A percentile compares a stretch with the other conserved stretches of the same genome.
Conservation (phyloP, 2,888 invertebrate genomes). For the Watsonalla cultraria region DNA sequence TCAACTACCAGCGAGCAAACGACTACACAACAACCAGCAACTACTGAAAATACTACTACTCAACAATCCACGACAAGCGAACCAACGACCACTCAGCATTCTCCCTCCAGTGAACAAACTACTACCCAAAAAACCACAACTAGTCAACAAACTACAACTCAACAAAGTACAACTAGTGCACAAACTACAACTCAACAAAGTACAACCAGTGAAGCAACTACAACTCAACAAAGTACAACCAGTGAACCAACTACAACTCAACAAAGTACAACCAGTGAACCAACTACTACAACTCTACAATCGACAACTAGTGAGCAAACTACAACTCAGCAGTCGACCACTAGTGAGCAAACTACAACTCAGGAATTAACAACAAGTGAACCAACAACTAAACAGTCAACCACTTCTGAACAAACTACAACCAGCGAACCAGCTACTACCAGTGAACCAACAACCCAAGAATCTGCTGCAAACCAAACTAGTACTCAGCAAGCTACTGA, state of each 20-base stretch:
- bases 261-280: slow-evolving; percentile 12
- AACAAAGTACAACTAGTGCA: slow-evolving; percentile 20
- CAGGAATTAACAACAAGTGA: slow-evolving; percentile 18
- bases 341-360: slow-evolving; percentile 13
- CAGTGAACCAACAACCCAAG: slow-evolving; percentile 17
- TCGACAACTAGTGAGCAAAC: slow-evolving; percentile 26
- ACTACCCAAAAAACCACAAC: slow-evolving; percentile 22
- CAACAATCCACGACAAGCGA: slow-evolving; percentile 10
- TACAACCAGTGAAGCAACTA: slow-evolving; percentile 24
- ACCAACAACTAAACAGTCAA: slow-evolving; percentile 14
- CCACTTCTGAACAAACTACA: slow-evolving; percentile 23
- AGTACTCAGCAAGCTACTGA: slow-evolving; percentile 20
- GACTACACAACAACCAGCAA: slow-evolving; percentile 22
- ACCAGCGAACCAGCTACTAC: slow-evolving; percentile 25
- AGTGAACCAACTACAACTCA: slow-evolving; percentile 19
- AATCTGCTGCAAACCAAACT: slow-evolving; percentile 17
- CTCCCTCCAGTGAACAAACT: slow-evolving; percentile 8
- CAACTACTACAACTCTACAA: slow-evolving; percentile 17
- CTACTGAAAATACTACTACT: slow-evolving; percentile 19
- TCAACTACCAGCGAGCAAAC: slow-evolving; percentile 23
- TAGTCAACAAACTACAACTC: slow-evolving; percentile 16
- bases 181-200: slow-evolving; percentile 23
- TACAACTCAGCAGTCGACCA: slow-evolving; percentile 18
- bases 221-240: slow-evolving; percentile 19
- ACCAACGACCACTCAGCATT: slow-evolving; percentile 11